Base-by-base conservation (phyloP, 35 echinoderm and acorn worm genomes). In the Chiridota heheva region DNA sequence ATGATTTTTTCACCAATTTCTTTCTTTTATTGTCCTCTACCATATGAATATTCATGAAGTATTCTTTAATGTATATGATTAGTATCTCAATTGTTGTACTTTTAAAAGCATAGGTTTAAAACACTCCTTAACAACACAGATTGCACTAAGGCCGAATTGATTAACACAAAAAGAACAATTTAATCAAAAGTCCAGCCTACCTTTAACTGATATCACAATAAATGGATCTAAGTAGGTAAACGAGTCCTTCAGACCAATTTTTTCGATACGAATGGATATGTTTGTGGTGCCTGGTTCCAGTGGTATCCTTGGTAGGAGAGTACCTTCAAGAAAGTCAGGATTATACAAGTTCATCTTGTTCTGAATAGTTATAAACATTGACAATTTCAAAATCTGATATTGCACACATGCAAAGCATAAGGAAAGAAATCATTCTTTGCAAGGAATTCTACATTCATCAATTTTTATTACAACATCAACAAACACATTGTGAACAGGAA, bases 191-290 rank as follows among this genome's bases (percentile, higher is more conserved):
- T 13, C 48, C 10, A 7, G 30, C 65, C 58, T 78, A 98, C 95
- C 95, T 89, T 98, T 98, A 12, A 98, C 84, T 29, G 84, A 91
- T 17, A 98, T 42, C 0, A 81, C 76, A 36, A 98, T 70, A 40
- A 91, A 98, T 10, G 95, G 89, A 88, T 98, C 95, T 2, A 98
- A 69, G 43, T 98, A 91, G 22, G 43, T 39, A 24, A 82, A 81
- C 0, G 81, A 80, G 60, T 85, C 89, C 76, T 98, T 98, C 2
- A 98, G 53, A 28, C 95, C 95, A 57, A 98, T 82, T 82, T 98
- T 92, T 27, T 91, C 95, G 22, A 98, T 71, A 22, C 57, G 68
- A 30, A 98, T 82, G 58, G 89, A 84, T 16, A 98, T 44, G 20
- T 83, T 76, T 7, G 95, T 98, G 1, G 56, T 98, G n/a, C 95